Percentiles rank a stretch among this genome's conserved stretches.
These are phyloP conservation scores for Ailuropoda melanoleuca DNA, from an alignment of 2,113 vertebrate species.

Conservation along the genomic window DNA sequence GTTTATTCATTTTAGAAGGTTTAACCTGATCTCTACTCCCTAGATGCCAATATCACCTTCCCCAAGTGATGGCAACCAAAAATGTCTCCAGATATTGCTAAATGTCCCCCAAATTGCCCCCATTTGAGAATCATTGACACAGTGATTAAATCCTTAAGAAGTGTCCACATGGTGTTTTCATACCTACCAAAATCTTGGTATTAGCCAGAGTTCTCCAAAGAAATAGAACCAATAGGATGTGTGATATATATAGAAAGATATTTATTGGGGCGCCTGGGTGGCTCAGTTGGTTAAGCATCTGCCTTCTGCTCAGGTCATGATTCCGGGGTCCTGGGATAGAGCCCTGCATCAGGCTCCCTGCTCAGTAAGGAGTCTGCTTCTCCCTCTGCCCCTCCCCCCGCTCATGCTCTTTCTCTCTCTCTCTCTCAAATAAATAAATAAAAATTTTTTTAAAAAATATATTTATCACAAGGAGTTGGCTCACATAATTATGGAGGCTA, in stretches of 20 bases:
- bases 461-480: background rate
- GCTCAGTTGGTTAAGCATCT: no score
- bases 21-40: background rate
- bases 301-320: no score
- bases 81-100: background rate
- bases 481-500: background rate
- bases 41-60: background rate
- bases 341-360: no score
- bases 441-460: background rate
- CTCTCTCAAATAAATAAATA: no score
- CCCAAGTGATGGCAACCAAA: background rate
- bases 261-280: background rate
- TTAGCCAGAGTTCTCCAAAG: background rate
- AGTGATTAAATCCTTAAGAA: background rate
- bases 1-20: background rate
- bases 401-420: no score
- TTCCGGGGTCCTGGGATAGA: no score
- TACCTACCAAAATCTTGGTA: background rate
- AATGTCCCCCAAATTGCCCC: background rate
- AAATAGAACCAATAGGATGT: background rate
- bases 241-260: background rate
- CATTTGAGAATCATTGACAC: background rate
- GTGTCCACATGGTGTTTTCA: background rate
- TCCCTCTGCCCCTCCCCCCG: no score
- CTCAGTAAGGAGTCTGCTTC: no score